phyloP scores from a whole-genome alignment of 2,888 invertebrate species.

The Polymixis flavicincta region DNA sequence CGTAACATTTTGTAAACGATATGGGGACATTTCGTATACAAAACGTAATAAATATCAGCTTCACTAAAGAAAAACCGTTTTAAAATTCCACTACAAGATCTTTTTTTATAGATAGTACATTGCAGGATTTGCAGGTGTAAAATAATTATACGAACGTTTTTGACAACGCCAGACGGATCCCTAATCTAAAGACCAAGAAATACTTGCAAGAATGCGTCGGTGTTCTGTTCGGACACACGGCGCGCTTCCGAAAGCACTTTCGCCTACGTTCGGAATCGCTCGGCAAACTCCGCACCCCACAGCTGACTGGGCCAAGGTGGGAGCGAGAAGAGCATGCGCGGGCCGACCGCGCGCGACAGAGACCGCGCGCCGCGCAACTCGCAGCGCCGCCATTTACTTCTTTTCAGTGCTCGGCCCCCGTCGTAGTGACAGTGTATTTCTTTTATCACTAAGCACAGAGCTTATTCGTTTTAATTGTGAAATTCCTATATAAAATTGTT shows the following conservation, averaged over 20 bases:
- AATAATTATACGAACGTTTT: slow-evolving; percentile 39
- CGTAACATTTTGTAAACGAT: too few relatives aligned
- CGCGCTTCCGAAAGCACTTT: slow-evolving; percentile 87
- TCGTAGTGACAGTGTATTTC: slow-evolving; percentile 87
- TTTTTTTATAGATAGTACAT: not conserved
- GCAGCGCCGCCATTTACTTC: slow-evolving; percentile 87
- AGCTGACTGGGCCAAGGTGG: slow-evolving; percentile 86
- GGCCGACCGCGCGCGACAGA: slow-evolving; percentile 68
- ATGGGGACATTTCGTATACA: not conserved
- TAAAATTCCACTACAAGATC: slow-evolving; percentile 8
- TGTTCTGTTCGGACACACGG: slow-evolving; percentile 73
- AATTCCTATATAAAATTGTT: slow-evolving; percentile 84
- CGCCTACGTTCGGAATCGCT: slow-evolving; percentile 83
- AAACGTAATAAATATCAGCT: slow-evolving; percentile 6
- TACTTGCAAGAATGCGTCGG: slow-evolving; percentile 78
- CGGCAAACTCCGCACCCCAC: slow-evolving; percentile 85
- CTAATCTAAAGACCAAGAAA: slow-evolving; percentile 73
- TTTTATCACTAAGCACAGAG: slow-evolving; percentile 79
- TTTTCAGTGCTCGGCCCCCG: slow-evolving; percentile 86
- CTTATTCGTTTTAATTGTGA: slow-evolving; percentile 85
- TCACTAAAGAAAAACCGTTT: slow-evolving; percentile 7
- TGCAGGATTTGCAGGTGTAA: slow-evolving; percentile 26
- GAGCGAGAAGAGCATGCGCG: slow-evolving; percentile 76
- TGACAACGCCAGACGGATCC: slow-evolving; percentile 60
- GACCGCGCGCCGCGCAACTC: slow-evolving; percentile 82